Evolutionary conservation across 2,797 vertebrate species (phyloP), one percentile per base, ranked within the genome.

Genomic region (Mastacembelus armatus): DNA sequence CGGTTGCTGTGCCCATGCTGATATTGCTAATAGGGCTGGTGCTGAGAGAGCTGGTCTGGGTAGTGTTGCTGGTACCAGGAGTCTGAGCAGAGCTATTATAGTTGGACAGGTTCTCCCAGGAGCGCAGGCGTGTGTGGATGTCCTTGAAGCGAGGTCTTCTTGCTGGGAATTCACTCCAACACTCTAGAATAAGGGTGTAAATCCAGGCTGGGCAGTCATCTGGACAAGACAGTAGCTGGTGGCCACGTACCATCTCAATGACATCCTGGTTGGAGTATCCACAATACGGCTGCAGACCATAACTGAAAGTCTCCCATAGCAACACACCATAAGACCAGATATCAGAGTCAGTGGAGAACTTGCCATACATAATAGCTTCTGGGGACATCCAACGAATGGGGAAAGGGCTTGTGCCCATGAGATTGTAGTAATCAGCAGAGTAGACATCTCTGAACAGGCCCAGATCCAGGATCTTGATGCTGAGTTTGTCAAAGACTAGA

Each of bases 311-410:
- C 92, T 99, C 98, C 98, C 98, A 99, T 43, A 98, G 79, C 47
- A 98, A 88, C 71, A 99, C 97, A 0, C 97, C 97, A 0, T 96
- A 99, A 3, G 98, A 95, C 98, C 98, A 99, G 87, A 98, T 95
- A 90, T 99, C 97, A 0, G 98, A 98, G 89, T 99, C 97, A 2
- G 95, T 92, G 54, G 96, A 96, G 86, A 98, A 96, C 84, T 97
- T 98, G 39, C 97, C 96, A 3, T 96, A 98, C 79, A 93, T 91
- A 22, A 99, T 94, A 6, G 97, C 96, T 80, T 99, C 98, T 0
- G 97, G 95, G 5, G 97, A 95, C 97, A 99, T 98, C 98, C 98
- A 99, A 18, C 98, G 94, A 47, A 99, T 95, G 10, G 98, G 98
- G 66, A 98, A 95, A 32, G 94, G 93, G 14, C 90, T 94, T 24